These are phyloP conservation scores for Volucella inanis DNA, from an alignment of 2,888 invertebrate genomes.

Conservation along the genomic window DNA sequence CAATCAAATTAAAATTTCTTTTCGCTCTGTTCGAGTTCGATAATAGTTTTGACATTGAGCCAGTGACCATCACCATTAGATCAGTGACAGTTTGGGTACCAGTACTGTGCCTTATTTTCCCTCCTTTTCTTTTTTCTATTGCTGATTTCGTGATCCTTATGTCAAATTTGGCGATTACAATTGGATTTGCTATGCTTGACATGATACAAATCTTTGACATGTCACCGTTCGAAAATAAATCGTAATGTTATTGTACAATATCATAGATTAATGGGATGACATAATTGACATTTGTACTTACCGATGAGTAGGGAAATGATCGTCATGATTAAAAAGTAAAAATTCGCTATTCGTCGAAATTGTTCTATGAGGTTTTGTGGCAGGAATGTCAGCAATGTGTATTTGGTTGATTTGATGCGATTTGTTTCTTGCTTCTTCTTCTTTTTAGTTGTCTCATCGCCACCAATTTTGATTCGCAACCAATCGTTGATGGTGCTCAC, in stretches of 20 bases:
- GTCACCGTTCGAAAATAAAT: background rate
- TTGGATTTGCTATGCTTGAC: slow-evolving; percentile 2
- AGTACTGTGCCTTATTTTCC: no score
- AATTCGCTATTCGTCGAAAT: slow-evolving; percentile 92
- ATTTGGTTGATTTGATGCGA: slow-evolving; percentile 88
- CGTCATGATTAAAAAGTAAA: slow-evolving; percentile 91
- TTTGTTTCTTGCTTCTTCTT: slow-evolving; percentile 81
- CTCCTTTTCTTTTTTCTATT: background rate
- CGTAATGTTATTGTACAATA: no score
- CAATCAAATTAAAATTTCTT: slow-evolving; percentile 61
- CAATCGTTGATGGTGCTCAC: slow-evolving; percentile 85
- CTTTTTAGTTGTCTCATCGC: slow-evolving; percentile 83
- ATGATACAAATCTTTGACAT: slow-evolving; percentile 13
- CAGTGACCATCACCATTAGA: slow-evolving; percentile 21
- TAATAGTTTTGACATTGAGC: slow-evolving; percentile 73
- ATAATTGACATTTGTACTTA: slow-evolving; percentile 80
- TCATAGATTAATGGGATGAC: background rate
- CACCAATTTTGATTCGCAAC: slow-evolving; percentile 86
- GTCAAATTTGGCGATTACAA: background rate
- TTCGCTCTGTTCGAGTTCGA: slow-evolving; percentile 39
- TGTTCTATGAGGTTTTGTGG: slow-evolving; percentile 93
- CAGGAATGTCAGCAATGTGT: slow-evolving; percentile 90
- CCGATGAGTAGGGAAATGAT: slow-evolving; percentile 87
- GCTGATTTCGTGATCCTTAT: slow-evolving; percentile 16
- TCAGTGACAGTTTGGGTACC: slow-evolving; percentile 7